Evolutionary conservation across 2,113 vertebrate genomes (phyloP).

Genomic region (Perca schrenkii): DNA sequence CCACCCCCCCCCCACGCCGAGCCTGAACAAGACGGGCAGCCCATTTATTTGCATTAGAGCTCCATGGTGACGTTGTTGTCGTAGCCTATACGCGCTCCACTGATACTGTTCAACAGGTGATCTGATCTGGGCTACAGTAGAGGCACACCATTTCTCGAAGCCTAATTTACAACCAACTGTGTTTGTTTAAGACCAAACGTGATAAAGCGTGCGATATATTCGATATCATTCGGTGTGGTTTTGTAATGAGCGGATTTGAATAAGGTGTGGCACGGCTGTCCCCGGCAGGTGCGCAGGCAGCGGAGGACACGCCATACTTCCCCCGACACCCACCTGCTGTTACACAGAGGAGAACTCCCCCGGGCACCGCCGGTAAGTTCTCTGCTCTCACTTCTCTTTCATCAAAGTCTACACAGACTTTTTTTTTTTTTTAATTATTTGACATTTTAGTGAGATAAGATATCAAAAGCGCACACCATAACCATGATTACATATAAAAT

Average conservation of each 20-base stretch:
- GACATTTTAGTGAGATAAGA: neutral
- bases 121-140: neutral
- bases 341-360: neutral
- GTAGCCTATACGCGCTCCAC: no score
- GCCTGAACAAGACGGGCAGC: neutral
- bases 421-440: neutral
- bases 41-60: conserved; percentile 33
- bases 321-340: neutral
- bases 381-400: neutral
- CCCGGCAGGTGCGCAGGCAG: conserved; percentile 55
- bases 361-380: neutral
- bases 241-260: neutral
- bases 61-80: conserved; percentile 38
- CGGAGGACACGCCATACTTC: conserved; percentile 1
- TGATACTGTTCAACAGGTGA: neutral
- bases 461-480: neutral
- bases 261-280: conserved; percentile 42
- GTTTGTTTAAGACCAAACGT: neutral
- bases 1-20: conserved; percentile 18
- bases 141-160: neutral
- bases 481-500: neutral
- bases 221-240: no score
- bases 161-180: neutral
- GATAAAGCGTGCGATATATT: neutral
- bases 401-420: neutral